Percentiles rank a stretch among this genome's conserved stretches.
Conservation (phyloP, 2,113 vertebrate genomes). For the Bufo gargarizans region DNA sequence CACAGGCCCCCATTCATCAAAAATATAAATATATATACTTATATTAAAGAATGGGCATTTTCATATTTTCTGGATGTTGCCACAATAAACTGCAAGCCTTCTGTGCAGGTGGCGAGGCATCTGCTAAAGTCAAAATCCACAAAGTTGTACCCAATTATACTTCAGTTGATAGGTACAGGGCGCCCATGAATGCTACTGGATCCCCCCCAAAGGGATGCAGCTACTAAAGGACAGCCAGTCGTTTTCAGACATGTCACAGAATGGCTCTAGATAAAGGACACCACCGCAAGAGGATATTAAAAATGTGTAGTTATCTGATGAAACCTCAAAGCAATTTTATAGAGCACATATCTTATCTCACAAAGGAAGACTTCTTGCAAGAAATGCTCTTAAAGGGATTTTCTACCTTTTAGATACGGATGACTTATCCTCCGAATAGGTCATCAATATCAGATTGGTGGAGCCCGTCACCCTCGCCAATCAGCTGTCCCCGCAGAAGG, state of each 20-base stretch:
- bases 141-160: not conserved
- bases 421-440: too few species aligned
- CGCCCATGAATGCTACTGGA: not conserved
- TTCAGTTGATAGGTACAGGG: not conserved
- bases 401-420: too few species aligned
- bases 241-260: not conserved
- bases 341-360: not conserved
- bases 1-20: too few species aligned
- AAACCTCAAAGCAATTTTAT: not conserved
- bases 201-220: not conserved
- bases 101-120: not conserved
- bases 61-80: too few species aligned
- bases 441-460: too few species aligned
- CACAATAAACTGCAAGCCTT: too few species aligned
- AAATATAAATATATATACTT: too few species aligned
- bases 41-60: too few species aligned
- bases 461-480: too few species aligned
- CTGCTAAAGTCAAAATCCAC: not conserved
- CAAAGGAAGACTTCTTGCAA: not conserved
- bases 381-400: not conserved
- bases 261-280: not conserved
- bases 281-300: not conserved
- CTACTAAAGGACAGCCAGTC: not conserved
- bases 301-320: not conserved
- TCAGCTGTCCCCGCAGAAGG: too few species aligned